Conservation (phyloP, 2,113 vertebrate species). For the human (Homo sapiens) region GRCh38 chr5:3974501-3975000, state of each 20-base stretch:
- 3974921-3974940: neutral
- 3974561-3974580: accelerated
- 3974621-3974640: neutral
- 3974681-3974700: neutral
- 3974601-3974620: no score
- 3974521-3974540: accelerated
- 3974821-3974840: neutral
- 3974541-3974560: neutral
- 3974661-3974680: neutral
- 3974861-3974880: neutral
- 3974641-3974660: neutral
- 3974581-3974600: accelerated
- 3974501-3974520: no score
- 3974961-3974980: neutral
- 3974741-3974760: no score
- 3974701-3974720: no score
- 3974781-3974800: accelerated
- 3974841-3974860: neutral
- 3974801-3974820: neutral
- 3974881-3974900: neutral
- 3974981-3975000: neutral
- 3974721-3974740: neutral
- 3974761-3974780: no score
- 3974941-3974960: neutral
- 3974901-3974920: neutral